phyloP scores from a whole-genome alignment of 2,113 vertebrate species.

The Pristiophorus japonicus region DNA sequence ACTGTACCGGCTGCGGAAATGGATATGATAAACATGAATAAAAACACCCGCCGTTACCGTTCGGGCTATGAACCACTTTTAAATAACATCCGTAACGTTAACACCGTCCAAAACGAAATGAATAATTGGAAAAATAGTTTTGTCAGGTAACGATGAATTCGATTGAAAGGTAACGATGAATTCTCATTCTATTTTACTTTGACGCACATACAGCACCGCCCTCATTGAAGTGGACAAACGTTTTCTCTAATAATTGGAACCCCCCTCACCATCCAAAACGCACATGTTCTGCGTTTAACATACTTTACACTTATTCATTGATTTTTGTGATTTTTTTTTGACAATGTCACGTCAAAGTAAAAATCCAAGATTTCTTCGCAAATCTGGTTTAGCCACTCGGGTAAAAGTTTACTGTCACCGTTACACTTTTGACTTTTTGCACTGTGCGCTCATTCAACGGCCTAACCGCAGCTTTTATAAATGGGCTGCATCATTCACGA shows the following conservation, averaged over 20 bases:
- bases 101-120: not conserved
- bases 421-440: not conserved
- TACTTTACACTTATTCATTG: not conserved
- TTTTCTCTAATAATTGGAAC: not conserved
- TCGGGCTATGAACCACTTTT: not conserved
- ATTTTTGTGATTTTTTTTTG: not conserved
- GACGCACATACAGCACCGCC: not conserved
- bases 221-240: too few relatives aligned
- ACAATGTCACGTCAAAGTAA: not conserved
- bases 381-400: not conserved
- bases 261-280: not conserved
- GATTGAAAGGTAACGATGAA: not conserved
- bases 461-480: not conserved
- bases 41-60: not conserved
- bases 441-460: not conserved
- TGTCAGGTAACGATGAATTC: too few relatives aligned
- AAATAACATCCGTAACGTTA: not conserved
- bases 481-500: not conserved
- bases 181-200: not conserved
- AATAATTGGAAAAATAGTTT: not conserved
- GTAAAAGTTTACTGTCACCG: not conserved
- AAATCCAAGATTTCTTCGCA: not conserved
- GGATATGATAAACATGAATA: not conserved
- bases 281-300: not conserved
- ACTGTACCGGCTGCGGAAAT: not conserved